These are phyloP conservation scores for Hippocampus zosterae DNA, from an alignment of 2,113 vertebrate species.

Conservation along the genomic window DNA sequence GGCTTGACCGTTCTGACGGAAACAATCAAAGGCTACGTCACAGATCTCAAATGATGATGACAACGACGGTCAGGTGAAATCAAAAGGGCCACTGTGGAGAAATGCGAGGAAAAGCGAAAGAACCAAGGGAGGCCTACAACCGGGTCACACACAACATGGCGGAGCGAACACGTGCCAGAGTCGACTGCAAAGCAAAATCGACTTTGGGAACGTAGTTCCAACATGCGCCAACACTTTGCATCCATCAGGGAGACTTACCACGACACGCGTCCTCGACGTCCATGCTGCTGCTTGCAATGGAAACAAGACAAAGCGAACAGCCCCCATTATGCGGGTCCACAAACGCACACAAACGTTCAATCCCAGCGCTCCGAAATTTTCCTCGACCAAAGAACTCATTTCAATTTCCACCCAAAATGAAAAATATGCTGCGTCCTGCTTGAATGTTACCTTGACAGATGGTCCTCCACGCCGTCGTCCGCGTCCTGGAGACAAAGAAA, in stretches of 20 bases:
- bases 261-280: slow-evolving; percentile 69
- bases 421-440: neutral
- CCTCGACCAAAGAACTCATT: neutral
- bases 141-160: too few relatives aligned
- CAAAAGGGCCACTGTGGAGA: neutral
- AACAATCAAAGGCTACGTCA: neutral
- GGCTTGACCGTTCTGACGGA: slow-evolving; percentile 62
- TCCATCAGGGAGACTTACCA: slow-evolving; percentile 50
- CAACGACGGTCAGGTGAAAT: slow-evolving; percentile 11
- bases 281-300: slow-evolving; percentile 59
- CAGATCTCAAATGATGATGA: neutral
- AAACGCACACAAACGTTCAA: neutral
- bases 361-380: too few relatives aligned
- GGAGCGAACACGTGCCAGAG: too few relatives aligned
- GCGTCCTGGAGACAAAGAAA: slow-evolving; percentile 62
- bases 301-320: neutral
- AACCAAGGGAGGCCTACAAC: too few relatives aligned
- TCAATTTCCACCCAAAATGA: neutral
- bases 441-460: slow-evolving; percentile 72
- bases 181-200: too few relatives aligned
- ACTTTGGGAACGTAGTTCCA: too few relatives aligned
- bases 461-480: slow-evolving; percentile 71
- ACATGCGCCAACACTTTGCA: neutral
- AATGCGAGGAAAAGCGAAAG: too few relatives aligned
- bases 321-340: too few relatives aligned